These are phyloP conservation scores for Liposcelis brunnea DNA, from an alignment of 2,888 invertebrate species.

Conservation along the genomic window DNA sequence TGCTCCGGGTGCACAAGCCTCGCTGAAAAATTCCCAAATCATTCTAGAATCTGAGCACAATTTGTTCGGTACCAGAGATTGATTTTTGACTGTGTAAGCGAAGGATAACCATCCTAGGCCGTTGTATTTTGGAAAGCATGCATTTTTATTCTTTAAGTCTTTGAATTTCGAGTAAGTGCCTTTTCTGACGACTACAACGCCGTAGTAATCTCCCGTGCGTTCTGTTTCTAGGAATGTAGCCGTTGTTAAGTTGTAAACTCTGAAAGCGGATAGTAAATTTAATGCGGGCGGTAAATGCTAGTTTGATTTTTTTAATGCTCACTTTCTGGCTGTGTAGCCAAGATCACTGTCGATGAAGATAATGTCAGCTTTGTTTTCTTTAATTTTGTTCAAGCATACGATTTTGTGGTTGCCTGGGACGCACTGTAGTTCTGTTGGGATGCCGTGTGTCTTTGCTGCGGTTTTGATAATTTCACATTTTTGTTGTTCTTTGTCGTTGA, in stretches of 20 bases:
- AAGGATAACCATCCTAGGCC: slow-evolving; percentile 48
- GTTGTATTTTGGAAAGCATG: slow-evolving; percentile 49
- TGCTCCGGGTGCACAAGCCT: slow-evolving; percentile 45
- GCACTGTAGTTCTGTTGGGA: slow-evolving; percentile 40
- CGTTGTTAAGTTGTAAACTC: slow-evolving; percentile 36
- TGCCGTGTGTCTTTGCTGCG: slow-evolving; percentile 36
- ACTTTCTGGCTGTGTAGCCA: slow-evolving; percentile 44
- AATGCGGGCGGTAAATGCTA: no score
- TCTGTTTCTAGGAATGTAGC: slow-evolving; percentile 41
- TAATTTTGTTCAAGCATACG: slow-evolving; percentile 37
- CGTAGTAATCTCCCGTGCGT: slow-evolving; percentile 29
- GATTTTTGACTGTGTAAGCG: slow-evolving; percentile 33
- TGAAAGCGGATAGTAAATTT: no score
- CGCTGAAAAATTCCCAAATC: slow-evolving; percentile 36
- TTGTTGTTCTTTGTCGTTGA: slow-evolving; percentile 30
- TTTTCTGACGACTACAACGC: slow-evolving; percentile 36
- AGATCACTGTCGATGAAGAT: slow-evolving; percentile 42
- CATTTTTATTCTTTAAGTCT: slow-evolving; percentile 35
- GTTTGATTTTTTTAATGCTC: slow-evolving; percentile 21
- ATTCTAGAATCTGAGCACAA: slow-evolving; percentile 40
- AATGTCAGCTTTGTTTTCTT: slow-evolving; percentile 34
- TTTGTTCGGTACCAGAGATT: slow-evolving; percentile 27
- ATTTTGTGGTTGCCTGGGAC: slow-evolving; percentile 29
- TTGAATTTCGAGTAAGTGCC: slow-evolving; percentile 31
- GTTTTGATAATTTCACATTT: slow-evolving; percentile 43